Conservation (phyloP, 30 jellyfish, hydroid and myxozoan species). For the Phacellophora camtschatica region DNA sequence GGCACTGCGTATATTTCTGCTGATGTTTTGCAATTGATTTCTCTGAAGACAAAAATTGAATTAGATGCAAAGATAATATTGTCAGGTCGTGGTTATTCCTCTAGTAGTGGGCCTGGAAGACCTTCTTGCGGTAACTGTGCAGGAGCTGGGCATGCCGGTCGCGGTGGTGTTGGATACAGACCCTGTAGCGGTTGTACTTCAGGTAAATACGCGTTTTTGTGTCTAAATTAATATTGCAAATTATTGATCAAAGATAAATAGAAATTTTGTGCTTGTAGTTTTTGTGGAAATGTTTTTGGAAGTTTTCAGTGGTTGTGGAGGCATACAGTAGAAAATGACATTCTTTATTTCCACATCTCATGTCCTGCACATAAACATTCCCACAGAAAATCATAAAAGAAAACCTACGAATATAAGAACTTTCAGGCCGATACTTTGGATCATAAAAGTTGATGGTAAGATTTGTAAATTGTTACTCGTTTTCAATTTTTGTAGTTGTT, state of each 20-base stretch:
- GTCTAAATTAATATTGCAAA: background rate
- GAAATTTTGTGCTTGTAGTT: background rate
- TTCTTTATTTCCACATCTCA: no score
- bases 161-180: conserved; percentile 48
- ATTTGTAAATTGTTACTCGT: no score
- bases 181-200: conserved; percentile 33
- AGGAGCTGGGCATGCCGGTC: conserved; percentile 73
- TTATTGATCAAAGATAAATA: background rate
- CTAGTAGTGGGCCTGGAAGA: conserved; percentile 50
- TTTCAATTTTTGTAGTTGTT: no score
- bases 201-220: background rate
- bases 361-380: no score
- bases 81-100: conserved; percentile 20
- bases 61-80: conserved; percentile 31
- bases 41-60: conserved; percentile 39
- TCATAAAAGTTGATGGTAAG: no score
- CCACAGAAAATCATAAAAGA: no score
- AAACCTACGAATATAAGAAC: no score
- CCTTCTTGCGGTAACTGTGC: conserved; percentile 52
- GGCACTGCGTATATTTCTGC: conserved; percentile 38
- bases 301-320: no score
- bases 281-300: no score
- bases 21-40: conserved; percentile 36
- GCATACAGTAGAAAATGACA: no score
- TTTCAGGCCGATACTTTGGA: no score